Percentiles rank a stretch among this genome's conserved stretches.
Conservation (phyloP, 2,113 vertebrate species). For the Ailurus styani region DNA sequence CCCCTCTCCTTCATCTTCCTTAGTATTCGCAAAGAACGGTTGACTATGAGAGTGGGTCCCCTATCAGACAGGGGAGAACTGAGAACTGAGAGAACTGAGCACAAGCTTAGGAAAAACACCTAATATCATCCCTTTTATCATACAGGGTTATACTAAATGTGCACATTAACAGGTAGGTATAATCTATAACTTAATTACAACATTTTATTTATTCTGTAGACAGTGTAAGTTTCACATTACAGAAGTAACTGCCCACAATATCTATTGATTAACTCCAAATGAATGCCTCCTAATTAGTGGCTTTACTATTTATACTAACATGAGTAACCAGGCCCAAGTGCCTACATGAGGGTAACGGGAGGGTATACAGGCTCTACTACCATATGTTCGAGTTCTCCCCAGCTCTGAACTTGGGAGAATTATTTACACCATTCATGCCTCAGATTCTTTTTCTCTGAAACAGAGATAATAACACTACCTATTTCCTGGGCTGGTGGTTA, state of each 20-base stretch:
- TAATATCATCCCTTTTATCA: not conserved
- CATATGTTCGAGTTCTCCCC: not conserved
- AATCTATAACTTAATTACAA: not conserved
- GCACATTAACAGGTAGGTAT: not conserved
- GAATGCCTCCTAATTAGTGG: not conserved
- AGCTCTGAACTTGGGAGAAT: not conserved
- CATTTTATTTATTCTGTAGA: not conserved
- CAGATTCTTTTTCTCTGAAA: not conserved
- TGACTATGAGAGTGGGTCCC: not conserved
- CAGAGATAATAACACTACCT: not conserved
- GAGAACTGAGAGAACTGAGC: not conserved
- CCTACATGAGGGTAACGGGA: not conserved
- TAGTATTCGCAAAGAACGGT: not conserved
- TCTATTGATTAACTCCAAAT: not conserved
- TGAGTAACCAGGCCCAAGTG: not conserved
- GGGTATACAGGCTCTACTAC: not conserved
- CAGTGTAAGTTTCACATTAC: not conserved
- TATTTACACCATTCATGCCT: not conserved
- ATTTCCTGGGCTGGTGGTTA: not conserved
- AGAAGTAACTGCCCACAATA: not conserved
- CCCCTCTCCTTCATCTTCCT: not conserved
- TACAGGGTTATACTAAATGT: not conserved
- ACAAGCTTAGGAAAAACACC: not conserved
- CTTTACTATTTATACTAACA: not conserved
- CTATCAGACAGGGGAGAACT: not conserved